These are phyloP conservation scores for Poeciliopsis turneri DNA, from an alignment of 2,797 vertebrate genomes.

Conservation along the genomic window DNA sequence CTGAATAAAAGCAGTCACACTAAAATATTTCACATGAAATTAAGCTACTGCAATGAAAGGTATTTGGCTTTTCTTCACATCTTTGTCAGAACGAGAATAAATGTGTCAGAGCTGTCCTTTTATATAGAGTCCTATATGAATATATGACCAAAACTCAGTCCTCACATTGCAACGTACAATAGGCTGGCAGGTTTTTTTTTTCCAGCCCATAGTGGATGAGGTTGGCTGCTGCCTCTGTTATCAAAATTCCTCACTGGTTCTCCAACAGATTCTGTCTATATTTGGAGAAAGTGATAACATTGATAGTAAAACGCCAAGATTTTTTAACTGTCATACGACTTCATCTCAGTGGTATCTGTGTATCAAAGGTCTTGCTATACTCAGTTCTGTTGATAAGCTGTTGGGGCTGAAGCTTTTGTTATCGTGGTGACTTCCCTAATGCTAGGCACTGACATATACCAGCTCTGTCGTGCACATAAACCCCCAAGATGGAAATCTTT, in stretches of 20 bases:
- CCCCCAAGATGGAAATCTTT: conserved; percentile 72
- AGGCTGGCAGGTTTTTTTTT: conserved; percentile 41
- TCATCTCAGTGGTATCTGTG: conserved; percentile 60
- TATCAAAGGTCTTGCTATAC: conserved; percentile 57
- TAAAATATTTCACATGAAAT: not conserved
- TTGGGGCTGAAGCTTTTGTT: conserved; percentile 50
- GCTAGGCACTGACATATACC: conserved; percentile 51
- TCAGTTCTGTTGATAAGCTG: conserved; percentile 53
- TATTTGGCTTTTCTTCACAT: not conserved
- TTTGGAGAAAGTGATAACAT: conserved; percentile 57
- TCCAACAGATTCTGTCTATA: conserved; percentile 56
- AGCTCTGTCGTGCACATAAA: conserved; percentile 55
- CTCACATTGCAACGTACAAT: conserved; percentile 7
- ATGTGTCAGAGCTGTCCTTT: not conserved
- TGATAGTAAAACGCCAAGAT: conserved; percentile 59
- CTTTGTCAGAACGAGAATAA: not conserved
- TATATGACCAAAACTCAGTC: conserved; percentile 20
- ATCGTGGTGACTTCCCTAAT: conserved; percentile 64
- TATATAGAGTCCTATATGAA: not conserved
- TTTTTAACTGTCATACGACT: conserved; percentile 56
- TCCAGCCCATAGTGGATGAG: conserved; percentile 34
- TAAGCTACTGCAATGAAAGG: not conserved
- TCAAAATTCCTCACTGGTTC: conserved; percentile 53
- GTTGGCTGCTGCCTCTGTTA: conserved; percentile 43
- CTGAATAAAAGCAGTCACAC: not conserved